Evolutionary conservation across 2,797 vertebrate species (phyloP), one percentile per base, ranked within the genome.

Genomic region (Loris lydekkerianus): DNA sequence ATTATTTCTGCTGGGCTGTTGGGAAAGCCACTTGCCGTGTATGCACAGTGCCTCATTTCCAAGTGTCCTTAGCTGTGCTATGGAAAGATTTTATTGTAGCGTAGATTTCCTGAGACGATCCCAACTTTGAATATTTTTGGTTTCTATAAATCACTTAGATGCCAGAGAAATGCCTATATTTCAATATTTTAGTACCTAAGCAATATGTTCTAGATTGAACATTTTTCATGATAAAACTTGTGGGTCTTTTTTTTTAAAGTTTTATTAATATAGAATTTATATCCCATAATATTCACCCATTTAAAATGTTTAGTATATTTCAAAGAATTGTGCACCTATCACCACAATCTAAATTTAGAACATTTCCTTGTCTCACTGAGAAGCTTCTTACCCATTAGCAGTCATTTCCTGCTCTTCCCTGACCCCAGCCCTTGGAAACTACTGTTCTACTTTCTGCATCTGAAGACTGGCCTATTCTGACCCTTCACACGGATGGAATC

Each of bases 151-250:
- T 86, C 23, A 89, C 65, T 81, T 83, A 83, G 60, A 56, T 97
- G 29, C 31, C 58, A 97, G 73, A 87, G 49, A 93, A 92, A 85
- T 90, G 43, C 34, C 27, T 89, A 60, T 65, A 67, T 94, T 87
- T 86, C 67, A 20, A 25, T 81, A 91, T 84, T 94, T 95, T 93
- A 77, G 25, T 76, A 37, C 89, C 11, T 89, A 96, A 76, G 9
- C 46, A 84, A 15, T 88, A 37, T 81, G 25, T n/a, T 46, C 95
- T 91, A 73, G 21, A 60, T 86, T 77, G 31, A 9, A 63, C 13
- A 80, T 78, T 85, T 93, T 72, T 53, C 2, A 73, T 40, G 70
- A 49, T 4, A 67, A 2, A 83, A 94, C 53, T 91, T 40, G 14
- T 18, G 70, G 70, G 37, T 21, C 17, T 92, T 63, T 21, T 77